Conservation (phyloP, 1,140 invertebrate species). For the Pararge aegeria region DNA sequence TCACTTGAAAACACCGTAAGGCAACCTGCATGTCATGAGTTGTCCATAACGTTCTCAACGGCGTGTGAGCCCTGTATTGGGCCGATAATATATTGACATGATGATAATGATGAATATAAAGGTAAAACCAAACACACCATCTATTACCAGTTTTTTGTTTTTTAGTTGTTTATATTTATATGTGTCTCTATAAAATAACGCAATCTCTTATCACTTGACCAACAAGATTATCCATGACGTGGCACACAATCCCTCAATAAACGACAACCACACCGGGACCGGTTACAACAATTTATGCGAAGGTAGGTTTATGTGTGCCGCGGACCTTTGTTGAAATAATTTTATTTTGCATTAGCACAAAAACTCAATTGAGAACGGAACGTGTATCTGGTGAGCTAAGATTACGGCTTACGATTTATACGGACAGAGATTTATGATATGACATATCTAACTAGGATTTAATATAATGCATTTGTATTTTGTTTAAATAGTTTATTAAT, state of each 20-base stretch:
- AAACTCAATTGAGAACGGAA: constrained; percentile 5
- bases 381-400: constrained; percentile 12
- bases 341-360: constrained; percentile 9
- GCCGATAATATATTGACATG: too few species aligned
- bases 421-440: background rate
- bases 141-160: too few species aligned
- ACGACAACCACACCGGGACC: constrained; percentile 24
- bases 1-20: too few species aligned
- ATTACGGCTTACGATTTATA: constrained; percentile 13
- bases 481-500: too few species aligned
- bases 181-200: constrained; percentile 7
- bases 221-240: constrained; percentile 44
- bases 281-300: constrained; percentile 36
- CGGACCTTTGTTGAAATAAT: constrained; percentile 3
- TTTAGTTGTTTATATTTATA: too few species aligned
- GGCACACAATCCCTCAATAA: constrained; percentile 71
- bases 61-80: too few species aligned
- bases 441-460: background rate
- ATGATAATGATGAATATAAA: too few species aligned
- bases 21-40: too few species aligned
- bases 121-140: too few species aligned
- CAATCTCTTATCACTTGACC: constrained; percentile 23
- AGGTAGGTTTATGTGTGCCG: constrained; percentile 31
- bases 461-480: too few species aligned
- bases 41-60: too few species aligned